Evolutionary conservation across 2,113 vertebrate genomes (phyloP).

Genomic region (Crocuta crocuta): DNA sequence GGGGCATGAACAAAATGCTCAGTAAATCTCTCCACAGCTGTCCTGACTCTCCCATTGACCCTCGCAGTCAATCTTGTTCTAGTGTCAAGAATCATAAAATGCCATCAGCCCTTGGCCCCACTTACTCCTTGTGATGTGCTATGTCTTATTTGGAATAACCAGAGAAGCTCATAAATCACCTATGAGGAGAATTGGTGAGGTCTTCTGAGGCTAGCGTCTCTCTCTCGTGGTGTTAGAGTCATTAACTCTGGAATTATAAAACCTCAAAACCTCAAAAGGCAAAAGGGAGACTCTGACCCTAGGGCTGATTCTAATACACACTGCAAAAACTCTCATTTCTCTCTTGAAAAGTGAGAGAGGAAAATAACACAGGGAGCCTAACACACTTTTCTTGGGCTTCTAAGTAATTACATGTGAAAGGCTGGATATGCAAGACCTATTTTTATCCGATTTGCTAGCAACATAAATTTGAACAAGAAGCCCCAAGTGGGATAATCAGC

Average conservation of each 20-base stretch:
- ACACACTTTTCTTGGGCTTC: background rate
- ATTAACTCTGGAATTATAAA: background rate
- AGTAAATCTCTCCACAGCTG: background rate
- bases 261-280: background rate
- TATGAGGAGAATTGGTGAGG: background rate
- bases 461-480: constrained; percentile 4
- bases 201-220: background rate
- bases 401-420: background rate
- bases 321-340: background rate
- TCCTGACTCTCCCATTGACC: background rate
- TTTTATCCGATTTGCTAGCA: background rate
- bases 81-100: background rate
- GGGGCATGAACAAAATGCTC: background rate
- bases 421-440: background rate
- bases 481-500: background rate
- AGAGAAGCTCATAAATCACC: background rate
- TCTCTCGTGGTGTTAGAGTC: background rate
- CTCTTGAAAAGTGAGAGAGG: background rate
- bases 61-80: background rate
- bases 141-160: background rate
- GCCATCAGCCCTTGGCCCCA: background rate
- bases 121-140: background rate
- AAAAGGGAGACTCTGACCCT: background rate
- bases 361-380: background rate
- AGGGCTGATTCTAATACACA: background rate